phyloP scores from a whole-genome alignment of 2,113 vertebrate genomes.

The Sakesphorus luctuosus region DNA sequence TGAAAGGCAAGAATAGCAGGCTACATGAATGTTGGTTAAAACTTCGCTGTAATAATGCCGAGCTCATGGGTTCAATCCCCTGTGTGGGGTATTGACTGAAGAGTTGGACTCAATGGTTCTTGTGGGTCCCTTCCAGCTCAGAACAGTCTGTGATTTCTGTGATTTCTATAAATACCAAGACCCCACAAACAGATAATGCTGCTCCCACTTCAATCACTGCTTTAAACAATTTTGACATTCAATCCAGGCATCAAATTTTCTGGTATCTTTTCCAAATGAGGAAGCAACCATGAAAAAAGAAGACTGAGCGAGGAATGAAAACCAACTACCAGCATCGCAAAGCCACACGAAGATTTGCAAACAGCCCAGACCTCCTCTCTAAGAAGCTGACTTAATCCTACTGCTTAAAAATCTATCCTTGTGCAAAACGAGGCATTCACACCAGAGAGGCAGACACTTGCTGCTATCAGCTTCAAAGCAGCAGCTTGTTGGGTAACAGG shows the following conservation, averaged over 20 bases:
- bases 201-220: background rate
- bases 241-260: background rate
- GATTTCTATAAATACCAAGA: background rate
- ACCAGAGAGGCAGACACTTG: slow-evolving; percentile 30
- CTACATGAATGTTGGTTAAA: background rate
- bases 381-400: slow-evolving; percentile 25
- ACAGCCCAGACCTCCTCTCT: background rate
- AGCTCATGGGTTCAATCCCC: too few relatives aligned
- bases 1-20: background rate
- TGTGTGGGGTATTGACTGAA: too few relatives aligned
- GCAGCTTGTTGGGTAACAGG: slow-evolving; percentile 49
- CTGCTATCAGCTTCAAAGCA: slow-evolving; percentile 43
- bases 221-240: background rate
- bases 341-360: background rate
- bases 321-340: background rate
- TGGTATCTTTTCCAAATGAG: background rate
- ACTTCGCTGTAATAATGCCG: too few relatives aligned
- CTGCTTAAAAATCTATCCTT: slow-evolving; percentile 4
- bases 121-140: too few relatives aligned
- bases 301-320: background rate
- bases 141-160: too few relatives aligned
- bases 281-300: background rate
- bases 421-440: slow-evolving; percentile 12
- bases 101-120: too few relatives aligned
- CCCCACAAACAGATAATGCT: background rate